These are phyloP conservation scores for Graptemys geographica DNA, from an alignment of 2,797 vertebrate genomes.

Conservation along the genomic window DNA sequence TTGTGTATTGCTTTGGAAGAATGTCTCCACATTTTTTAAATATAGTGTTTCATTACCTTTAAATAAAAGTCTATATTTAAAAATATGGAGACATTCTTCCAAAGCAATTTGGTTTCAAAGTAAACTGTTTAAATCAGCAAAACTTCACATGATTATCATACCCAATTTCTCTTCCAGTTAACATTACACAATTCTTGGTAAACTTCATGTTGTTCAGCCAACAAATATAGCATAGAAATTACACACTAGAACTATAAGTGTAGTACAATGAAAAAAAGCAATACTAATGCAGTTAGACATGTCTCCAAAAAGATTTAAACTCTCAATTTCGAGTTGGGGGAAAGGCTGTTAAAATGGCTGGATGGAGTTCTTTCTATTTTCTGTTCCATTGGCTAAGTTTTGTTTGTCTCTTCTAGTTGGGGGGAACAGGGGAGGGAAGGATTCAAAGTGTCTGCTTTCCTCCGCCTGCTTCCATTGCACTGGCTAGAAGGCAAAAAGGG, in stretches of 20 bases:
- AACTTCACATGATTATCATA: neutral
- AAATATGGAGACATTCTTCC: neutral
- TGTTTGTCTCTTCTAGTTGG: neutral
- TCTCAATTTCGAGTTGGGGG: neutral
- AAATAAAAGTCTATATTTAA: neutral
- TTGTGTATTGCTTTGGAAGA: neutral
- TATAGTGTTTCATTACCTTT: neutral
- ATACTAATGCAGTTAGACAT: neutral
- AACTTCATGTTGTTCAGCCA: neutral
- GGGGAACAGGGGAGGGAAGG: too few species aligned
- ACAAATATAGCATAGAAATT: neutral
- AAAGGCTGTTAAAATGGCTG: neutral
- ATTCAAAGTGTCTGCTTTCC: neutral
- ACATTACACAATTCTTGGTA: neutral
- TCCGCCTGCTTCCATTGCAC: neutral
- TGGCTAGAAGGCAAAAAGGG: neutral
- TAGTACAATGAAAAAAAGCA: neutral
- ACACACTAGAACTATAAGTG: neutral
- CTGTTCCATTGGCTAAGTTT: neutral
- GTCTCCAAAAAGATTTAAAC: neutral
- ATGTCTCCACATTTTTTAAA: neutral
- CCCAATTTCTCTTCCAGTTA: neutral
- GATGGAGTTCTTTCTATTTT: neutral
- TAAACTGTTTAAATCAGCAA: neutral
- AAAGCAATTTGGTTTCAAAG: neutral